Evolutionary conservation across 2,888 invertebrate species (phyloP), one percentile per base, ranked within the genome.

Genomic region (Melanostoma scalare): DNA sequence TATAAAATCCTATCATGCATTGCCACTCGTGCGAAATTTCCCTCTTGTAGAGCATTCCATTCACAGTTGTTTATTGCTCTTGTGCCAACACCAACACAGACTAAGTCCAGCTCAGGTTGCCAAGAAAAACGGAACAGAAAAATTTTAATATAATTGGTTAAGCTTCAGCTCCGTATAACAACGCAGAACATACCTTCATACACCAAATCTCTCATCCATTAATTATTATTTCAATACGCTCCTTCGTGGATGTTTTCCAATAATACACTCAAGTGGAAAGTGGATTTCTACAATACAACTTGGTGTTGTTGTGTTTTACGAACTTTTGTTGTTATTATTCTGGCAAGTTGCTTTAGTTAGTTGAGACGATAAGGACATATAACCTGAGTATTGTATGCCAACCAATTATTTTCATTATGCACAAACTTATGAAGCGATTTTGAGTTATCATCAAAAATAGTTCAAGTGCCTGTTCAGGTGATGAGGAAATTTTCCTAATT

Each of bases 141-240:
- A 55, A 65, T 71, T 55, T 31, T 52, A 65, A 38, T 50, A 65
- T 50, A 65, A 65, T 46, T 46, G 52, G 44, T 48, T 53, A 40
- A 61, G 46, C 20, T 55, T 33, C 44, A 60, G 58, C 50, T 67
- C 56, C 30, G 20, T 20, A 20, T 20, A 20, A 20, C 20, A 20
- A 9, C 42, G 6, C 31, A 42, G 2, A 33, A 44, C 4, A 10
- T 33, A 60, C 53, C 20, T 20, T 20, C 20, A 20, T 20, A 20
- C 20, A 20, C 20, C 20, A 20, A 30, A 0, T 42, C 35, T 42
- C 55, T 44, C 42, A 38, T 53, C 40, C 55, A 56, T 69, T 50
- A 63, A 71, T 56, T 63, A 68, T 63, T 77, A 36, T 48, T 48
- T 48, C 71, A 71, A 71, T 71, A 44, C 50, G 20, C 20, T 20